Conservation (phyloP, 2,113 vertebrate genomes). For the Sylvietta virens region DNA sequence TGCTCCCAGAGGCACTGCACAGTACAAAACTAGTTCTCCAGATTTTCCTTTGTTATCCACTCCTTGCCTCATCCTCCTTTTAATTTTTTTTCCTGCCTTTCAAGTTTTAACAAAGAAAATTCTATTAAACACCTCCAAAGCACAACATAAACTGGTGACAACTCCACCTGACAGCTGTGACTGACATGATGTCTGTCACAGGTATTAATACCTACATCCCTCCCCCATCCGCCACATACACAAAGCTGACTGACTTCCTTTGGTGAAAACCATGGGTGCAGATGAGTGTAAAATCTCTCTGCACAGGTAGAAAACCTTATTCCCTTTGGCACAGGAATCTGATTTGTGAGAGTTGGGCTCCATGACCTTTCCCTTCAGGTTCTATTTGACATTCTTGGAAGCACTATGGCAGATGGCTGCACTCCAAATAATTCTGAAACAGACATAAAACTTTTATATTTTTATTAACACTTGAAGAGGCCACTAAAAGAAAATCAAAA, state of each 20-base stretch:
- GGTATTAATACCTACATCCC: background rate
- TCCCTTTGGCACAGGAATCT: constrained; percentile 1
- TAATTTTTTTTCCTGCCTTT: background rate
- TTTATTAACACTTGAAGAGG: constrained; percentile 61
- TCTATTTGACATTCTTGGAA: constrained; percentile 46
- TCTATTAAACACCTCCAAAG: background rate
- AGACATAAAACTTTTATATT: constrained; percentile 50
- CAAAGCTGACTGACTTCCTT: background rate
- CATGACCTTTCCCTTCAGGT: constrained; percentile 41
- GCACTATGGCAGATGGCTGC: background rate
- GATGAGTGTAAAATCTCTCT: constrained; percentile 19
- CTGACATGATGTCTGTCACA: background rate
- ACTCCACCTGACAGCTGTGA: constrained; percentile 8
- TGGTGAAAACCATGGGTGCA: constrained; percentile 23
- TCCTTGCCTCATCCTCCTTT: background rate
- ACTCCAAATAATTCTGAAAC: constrained; percentile 45
- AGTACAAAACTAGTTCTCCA: background rate
- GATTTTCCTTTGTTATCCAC: background rate
- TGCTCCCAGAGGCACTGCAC: background rate
- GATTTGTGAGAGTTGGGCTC: constrained; percentile 17
- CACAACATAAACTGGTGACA: background rate
- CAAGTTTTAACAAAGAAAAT: background rate
- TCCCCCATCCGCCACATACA: fast-evolving
- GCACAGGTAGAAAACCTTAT: constrained; percentile 31
- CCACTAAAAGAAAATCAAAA: constrained; percentile 64